These are phyloP conservation scores for Centropyge bicolor DNA, from an alignment of 2,797 vertebrate species.

Conservation along the genomic window DNA sequence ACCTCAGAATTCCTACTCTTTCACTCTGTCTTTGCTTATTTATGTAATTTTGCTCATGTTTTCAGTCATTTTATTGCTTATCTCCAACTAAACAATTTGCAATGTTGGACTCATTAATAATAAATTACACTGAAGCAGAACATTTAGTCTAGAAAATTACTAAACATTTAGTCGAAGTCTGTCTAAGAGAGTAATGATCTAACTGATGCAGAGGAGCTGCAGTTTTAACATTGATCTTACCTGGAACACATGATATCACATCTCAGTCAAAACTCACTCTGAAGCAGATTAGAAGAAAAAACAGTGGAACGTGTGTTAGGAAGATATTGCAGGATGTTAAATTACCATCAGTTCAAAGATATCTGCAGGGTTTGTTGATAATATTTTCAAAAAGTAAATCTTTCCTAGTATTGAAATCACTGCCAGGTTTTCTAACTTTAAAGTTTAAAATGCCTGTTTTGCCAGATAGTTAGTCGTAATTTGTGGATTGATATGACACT, in stretches of 20 bases:
- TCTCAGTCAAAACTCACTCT: not conserved
- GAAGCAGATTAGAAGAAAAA: not conserved
- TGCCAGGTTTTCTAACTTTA: not conserved
- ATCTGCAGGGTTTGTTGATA: not conserved
- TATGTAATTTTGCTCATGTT: not conserved
- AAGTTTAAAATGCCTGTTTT: not conserved
- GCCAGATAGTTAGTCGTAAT: not conserved
- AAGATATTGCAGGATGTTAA: not conserved
- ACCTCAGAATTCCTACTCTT: no score
- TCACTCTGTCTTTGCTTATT: not conserved
- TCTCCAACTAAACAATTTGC: not conserved
- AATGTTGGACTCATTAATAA: not conserved
- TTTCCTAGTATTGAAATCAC: not conserved
- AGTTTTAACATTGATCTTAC: not conserved
- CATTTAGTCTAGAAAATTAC: not conserved
- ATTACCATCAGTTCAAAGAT: not conserved
- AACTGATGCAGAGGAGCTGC: not conserved
- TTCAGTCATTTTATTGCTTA: not conserved
- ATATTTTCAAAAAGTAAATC: no score
- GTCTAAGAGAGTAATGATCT: not conserved
- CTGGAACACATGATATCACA: not conserved
- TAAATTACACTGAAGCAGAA: not conserved
- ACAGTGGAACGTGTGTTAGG: not conserved
- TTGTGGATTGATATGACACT: conserved; percentile 5
- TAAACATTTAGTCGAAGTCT: not conserved